Evolutionary conservation across 2,113 vertebrate genomes (phyloP).

Genomic region (Ginglymostoma cirratum): DNA sequence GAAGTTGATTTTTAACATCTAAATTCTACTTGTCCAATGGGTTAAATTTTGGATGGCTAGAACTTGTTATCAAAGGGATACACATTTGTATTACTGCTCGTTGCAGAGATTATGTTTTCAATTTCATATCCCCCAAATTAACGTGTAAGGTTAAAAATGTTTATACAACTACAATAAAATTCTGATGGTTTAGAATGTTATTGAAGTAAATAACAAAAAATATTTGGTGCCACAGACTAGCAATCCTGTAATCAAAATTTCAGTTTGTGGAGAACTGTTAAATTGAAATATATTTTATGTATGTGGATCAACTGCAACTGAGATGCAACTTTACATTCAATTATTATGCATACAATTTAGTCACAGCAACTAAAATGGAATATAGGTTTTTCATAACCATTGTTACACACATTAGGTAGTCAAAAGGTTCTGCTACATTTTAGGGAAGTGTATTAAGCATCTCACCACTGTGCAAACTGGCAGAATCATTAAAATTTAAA

Average conservation of each 20-base stretch:
- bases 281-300: background rate
- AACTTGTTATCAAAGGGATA: background rate
- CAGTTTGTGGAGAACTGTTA: background rate
- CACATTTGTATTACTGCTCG: background rate
- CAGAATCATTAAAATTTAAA: background rate
- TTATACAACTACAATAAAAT: background rate
- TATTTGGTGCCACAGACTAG: background rate
- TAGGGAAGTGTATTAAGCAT: too few relatives aligned
- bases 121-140: background rate
- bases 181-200: background rate
- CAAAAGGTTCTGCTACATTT: background rate
- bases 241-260: background rate
- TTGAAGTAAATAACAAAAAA: background rate
- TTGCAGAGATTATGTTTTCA: background rate
- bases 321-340: background rate
- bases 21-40: background rate
- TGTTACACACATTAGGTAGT: background rate
- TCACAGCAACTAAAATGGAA: background rate
- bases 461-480: background rate
- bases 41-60: background rate
- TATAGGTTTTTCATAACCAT: background rate
- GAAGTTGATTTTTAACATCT: background rate
- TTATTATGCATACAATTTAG: background rate
- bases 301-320: background rate
- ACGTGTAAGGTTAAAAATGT: background rate